A percentile compares a stretch with the other conserved stretches of the same genome.
These are phyloP conservation scores for Sorex fumeus DNA, from an alignment of 2,113 vertebrate species.

Conservation along the genomic window DNA sequence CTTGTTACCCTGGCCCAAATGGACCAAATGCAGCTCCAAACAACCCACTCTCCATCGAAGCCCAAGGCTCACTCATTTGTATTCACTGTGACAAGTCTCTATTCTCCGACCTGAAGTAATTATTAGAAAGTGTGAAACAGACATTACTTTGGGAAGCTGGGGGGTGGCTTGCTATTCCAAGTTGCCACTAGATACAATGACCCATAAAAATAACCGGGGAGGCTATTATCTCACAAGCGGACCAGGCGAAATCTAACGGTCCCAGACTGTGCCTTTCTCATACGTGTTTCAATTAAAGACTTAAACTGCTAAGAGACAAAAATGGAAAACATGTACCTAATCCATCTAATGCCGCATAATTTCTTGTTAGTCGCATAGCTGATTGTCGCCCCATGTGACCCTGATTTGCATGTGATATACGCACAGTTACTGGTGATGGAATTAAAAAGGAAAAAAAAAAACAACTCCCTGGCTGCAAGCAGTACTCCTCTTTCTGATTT, in stretches of 20 bases:
- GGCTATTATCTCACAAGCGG: constrained; percentile 77
- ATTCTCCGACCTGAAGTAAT: constrained; percentile 86
- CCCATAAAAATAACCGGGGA: constrained; percentile 85
- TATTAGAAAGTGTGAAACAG: constrained; percentile 88
- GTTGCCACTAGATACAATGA: constrained; percentile 79
- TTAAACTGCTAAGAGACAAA: constrained; percentile 81
- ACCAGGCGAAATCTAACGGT: constrained; percentile 78
- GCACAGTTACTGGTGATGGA: neutral
- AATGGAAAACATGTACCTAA: constrained; percentile 80
- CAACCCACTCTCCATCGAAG: neutral
- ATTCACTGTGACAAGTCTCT: constrained; percentile 82
- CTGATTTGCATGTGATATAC: constrained; percentile 76
- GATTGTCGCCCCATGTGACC: constrained; percentile 81
- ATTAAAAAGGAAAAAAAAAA: neutral
- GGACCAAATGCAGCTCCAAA: neutral
- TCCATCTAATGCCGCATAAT: constrained; percentile 82
- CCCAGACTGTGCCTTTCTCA: constrained; percentile 13
- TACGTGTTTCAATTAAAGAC: constrained; percentile 85
- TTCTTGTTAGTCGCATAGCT: constrained; percentile 77
- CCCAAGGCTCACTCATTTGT: constrained; percentile 80
- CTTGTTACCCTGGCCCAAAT: neutral
- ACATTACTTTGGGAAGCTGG: constrained; percentile 85
- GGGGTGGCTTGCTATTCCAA: constrained; percentile 83
- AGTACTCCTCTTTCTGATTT: constrained; percentile 10
- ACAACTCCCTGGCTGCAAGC: neutral